Evolutionary conservation across 2,888 invertebrate genomes (phyloP), one percentile per base, ranked within the genome.

Genomic region (Aspidiotus destructor): DNA sequence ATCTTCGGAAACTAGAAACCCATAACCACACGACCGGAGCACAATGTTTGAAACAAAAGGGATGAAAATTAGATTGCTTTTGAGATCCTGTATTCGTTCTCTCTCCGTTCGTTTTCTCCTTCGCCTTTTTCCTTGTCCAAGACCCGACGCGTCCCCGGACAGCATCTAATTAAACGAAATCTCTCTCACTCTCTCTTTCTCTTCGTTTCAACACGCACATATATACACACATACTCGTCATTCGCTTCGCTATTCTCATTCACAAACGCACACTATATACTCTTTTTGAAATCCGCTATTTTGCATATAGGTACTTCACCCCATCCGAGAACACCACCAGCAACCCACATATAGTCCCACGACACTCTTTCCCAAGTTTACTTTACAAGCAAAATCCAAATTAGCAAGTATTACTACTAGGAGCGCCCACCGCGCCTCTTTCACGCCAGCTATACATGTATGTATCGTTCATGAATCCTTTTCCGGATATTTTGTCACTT

Each of bases 61-160:
- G 68, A 61, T 53, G 68, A 58, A 68, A 68, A 68, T 68, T 68
- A 68, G 68, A 68, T 68, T 68, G 68, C 68, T 68, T 68, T 61
- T 53, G 60, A 68, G 68, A 61, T 61, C 42, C 57, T 65, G 57
- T 44, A 57, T 64, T 64, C 54, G 41, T 9, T 8, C 11, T 16
- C 41, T 53, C 17, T n/a, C 57, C 42, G 13, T 65, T 57, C 44
- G 42, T 44, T 55, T 65, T 41, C 57, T 65, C 57, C 57, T 57
- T 65, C 44, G 55, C 41, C 55, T 42, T 58, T 40, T 58, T 17
- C 28, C n/a, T 54, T 15, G 17, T 15, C 16, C 10, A 15, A 60
- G 13, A 57, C 9, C 65, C 42, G 57, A 65, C 55, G 41, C 55
- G 57, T 65, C 65, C 65, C 65, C 44, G 57, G 55, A 65, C 65